Percentiles rank a stretch among this genome's conserved stretches.
Conservation (phyloP, 2,888 invertebrate genomes). For the Conistra vaccinii region DNA sequence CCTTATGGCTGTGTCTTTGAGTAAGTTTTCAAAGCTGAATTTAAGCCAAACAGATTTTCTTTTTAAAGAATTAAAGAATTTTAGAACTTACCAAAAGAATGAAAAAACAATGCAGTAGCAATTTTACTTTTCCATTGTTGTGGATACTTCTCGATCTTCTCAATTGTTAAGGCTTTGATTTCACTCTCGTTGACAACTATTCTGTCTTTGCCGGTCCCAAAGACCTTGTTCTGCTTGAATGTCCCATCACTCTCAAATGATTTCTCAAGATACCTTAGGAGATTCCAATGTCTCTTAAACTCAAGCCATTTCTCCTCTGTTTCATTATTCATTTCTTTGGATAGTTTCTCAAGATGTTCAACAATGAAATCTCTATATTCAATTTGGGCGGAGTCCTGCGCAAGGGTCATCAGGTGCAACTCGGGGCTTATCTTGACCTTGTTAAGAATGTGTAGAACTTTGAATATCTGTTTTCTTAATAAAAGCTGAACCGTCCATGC, state of each 20-base stretch:
- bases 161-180: conserved; percentile 87
- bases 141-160: conserved; percentile 85
- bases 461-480: conserved; percentile 91
- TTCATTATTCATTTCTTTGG: conserved; percentile 81
- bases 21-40: neutral
- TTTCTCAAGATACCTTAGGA: conserved; percentile 84
- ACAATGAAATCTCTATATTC: conserved; percentile 92
- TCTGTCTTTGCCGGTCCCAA: conserved; percentile 83
- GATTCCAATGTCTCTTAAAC: conserved; percentile 86
- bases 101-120: conserved; percentile 90
- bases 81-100: conserved; percentile 91
- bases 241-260: conserved; percentile 88
- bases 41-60: neutral
- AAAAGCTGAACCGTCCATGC: conserved; percentile 92
- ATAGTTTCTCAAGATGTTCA: conserved; percentile 91
- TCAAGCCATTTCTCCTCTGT: conserved; percentile 79
- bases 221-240: conserved; percentile 88
- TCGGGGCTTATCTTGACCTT: conserved; percentile 91
- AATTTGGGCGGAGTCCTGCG: conserved; percentile 90
- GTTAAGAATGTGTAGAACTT: conserved; percentile 92
- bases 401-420: conserved; percentile 90
- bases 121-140: conserved; percentile 90
- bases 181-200: conserved; percentile 87
- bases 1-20: too few relatives aligned
- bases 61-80: too few relatives aligned